Base-by-base conservation (phyloP, 1,140 invertebrate species). In the Ceratosolen solmsi region DNA sequence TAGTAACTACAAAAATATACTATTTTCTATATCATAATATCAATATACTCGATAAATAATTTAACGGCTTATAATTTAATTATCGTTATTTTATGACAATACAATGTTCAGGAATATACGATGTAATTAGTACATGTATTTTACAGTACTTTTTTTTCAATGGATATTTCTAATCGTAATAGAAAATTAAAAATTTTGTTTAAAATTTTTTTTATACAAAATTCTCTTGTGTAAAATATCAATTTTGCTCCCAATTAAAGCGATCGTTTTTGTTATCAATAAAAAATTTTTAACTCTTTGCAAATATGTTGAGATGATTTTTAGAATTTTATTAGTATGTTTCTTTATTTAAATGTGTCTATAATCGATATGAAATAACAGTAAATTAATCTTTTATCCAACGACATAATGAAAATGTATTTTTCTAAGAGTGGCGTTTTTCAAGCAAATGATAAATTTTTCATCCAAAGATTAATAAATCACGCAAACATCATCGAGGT, bases 401-500 rank as follows among this genome's bases (percentile, higher is more conserved):
- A n/a, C 25, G n/a, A n/a, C n/a, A n/a, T n/a, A n/a, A n/a, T n/a
- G n/a, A n/a, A n/a, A n/a, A n/a, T n/a, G n/a, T n/a, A n/a, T n/a
- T n/a, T n/a, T n/a, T n/a, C n/a, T n/a, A n/a, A n/a, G n/a, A n/a
- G n/a, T n/a, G n/a, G n/a, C n/a, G n/a, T n/a, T n/a, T n/a, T n/a
- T n/a, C n/a, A n/a, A n/a, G n/a, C n/a, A n/a, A n/a, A n/a, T n/a
- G 9, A 27, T 58, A 58, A 30, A 13, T 1, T 33, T 30, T 65
- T 65, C n/a, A 27, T 60, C 27, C 2, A 30, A 56, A n/a, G 11
- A 27, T 27, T 15, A 36, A 72, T 25, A 15, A 5, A 72, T 36
- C 46, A 73, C n/a, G 54, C 41, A 65, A 65, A 22, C 41, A 77
- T 65, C 75, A 33, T 63, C 36, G 25, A 60, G 22, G n/a, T n/a